These are phyloP conservation scores for Enteromius thamalakanensis DNA, from an alignment of 2,797 vertebrate genomes.

Conservation along the genomic window DNA sequence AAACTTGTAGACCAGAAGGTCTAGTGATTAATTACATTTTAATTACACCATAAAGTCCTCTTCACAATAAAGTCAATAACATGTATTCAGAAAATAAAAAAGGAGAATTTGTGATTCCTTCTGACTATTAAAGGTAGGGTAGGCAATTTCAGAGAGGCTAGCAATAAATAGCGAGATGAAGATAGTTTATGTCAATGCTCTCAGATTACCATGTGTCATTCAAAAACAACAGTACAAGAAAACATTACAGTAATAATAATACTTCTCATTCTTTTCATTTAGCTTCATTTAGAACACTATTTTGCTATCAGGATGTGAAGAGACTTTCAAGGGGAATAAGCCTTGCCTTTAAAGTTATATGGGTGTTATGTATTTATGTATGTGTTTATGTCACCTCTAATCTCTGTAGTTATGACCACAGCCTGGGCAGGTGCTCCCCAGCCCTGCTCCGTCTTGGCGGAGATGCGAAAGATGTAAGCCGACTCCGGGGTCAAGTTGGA, in stretches of 20 bases:
- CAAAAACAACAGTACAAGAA: background rate
- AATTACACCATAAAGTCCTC: background rate
- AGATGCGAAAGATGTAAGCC: constrained; percentile 87
- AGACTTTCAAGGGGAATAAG: background rate
- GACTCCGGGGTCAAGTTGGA: constrained; percentile 86
- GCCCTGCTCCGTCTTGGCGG: constrained; percentile 90
- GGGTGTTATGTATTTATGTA: too few relatives aligned
- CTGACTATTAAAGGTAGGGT: background rate
- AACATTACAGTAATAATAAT: background rate
- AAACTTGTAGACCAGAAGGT: background rate
- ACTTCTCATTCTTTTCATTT: background rate
- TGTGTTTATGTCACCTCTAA: constrained; percentile 83
- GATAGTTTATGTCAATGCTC: background rate
- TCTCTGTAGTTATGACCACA: constrained; percentile 91
- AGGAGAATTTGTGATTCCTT: background rate
- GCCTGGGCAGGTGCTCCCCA: constrained; percentile 90
- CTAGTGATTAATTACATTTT: background rate
- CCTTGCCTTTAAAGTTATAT: background rate
- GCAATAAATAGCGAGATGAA: too few relatives aligned
- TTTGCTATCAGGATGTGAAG: background rate
- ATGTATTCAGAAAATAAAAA: background rate
- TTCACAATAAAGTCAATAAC: background rate
- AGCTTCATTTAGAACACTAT: background rate
- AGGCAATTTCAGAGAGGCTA: background rate
- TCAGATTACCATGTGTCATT: background rate